Base-by-base conservation (phyloP, 2,113 vertebrate species). In the Setophaga kirtlandii region DNA sequence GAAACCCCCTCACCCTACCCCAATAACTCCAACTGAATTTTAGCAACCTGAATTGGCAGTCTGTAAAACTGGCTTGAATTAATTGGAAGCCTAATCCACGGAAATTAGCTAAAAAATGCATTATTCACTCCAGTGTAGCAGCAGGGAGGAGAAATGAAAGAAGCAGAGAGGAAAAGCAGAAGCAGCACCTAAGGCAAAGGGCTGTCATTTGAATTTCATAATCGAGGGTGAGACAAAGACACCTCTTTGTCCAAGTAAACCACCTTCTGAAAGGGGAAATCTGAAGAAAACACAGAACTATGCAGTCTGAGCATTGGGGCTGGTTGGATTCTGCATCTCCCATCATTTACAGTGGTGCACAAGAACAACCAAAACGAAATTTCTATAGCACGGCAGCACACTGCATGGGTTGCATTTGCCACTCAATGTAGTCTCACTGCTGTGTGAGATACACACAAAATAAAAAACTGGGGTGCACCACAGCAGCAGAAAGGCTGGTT, bases 101-200 rank as follows among this genome's bases (percentile, higher is more conserved):
- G 90, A 96, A 96, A 95, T 96, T 95, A 44, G 2, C 86, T 87
- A 90, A 94, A 94, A 92, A 93, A 94, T 92, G 94, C 90, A 94
- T 96, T 96, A 95, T 95, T 95, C 93, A 95, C 80, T 94, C 53
- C 80, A 93, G 90, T 41, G 86, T 94, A 94, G 59, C 93, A 96
- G 96, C 94, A 96, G 96, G 93, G 96, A 95, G 88, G 96, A 96
- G 86, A 93, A 97, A 96, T 93, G 83, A 97, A 95, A 96, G 92
- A 75, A 89, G 49, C 13, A 75, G 83, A 85, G 84, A 92, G 95
- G 92, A 95, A 95, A 95, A 88, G 90, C 92, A 96, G 94, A 95
- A 93, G 93, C 92, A 95, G 80, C 83, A 96, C 95, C 94, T 94
- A 95, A 90, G 92, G 94, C 90, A 96, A 95, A 92, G 74, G 90